Conservation (phyloP, 1,140 invertebrate species). For the Brachionus paranguensis region DNA sequence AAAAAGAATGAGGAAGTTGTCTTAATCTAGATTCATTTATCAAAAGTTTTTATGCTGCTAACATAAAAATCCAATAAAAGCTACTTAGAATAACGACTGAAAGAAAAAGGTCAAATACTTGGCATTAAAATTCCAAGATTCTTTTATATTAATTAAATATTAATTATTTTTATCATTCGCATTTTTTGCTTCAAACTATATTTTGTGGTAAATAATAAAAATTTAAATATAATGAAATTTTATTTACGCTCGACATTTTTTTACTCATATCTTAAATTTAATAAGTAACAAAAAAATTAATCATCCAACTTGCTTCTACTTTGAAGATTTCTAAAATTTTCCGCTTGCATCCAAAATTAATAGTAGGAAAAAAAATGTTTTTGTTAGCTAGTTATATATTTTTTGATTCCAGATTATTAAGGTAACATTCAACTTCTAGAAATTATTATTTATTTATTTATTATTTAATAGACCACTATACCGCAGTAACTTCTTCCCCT, state of each 20-base stretch:
- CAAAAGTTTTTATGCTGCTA: background rate
- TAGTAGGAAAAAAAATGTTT: no score
- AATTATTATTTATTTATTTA: no score
- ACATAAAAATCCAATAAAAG: background rate
- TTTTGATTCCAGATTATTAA: no score
- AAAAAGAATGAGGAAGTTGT: background rate
- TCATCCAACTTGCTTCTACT: background rate
- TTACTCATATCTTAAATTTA: background rate
- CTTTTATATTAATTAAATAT: background rate
- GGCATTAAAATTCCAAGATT: background rate
- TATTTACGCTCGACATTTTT: background rate
- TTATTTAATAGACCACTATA: no score
- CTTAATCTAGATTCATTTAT: background rate
- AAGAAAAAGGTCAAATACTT: conserved; percentile 4
- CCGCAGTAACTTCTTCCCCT: no score
- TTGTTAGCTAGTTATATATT: no score
- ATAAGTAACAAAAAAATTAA: no score
- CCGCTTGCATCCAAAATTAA: no score
- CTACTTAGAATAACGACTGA: background rate
- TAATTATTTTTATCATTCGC: background rate
- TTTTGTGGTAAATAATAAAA: background rate
- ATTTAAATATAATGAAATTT: background rate
- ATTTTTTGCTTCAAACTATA: background rate
- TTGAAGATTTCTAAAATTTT: background rate
- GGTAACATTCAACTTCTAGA: no score